Conservation (phyloP, 1,140 invertebrate species). For the Goniozus legneri region DNA sequence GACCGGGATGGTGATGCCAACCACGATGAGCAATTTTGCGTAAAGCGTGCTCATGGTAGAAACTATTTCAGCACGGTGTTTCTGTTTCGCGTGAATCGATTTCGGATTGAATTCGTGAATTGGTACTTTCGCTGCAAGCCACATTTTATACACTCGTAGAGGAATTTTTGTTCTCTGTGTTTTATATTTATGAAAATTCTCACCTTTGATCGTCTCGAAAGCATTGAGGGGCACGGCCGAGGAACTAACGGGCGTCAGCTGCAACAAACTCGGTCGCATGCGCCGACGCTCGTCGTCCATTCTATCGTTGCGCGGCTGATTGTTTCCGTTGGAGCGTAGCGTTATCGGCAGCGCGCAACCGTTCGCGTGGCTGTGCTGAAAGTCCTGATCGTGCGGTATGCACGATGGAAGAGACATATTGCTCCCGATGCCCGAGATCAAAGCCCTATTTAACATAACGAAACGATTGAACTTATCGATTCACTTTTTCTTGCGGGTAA, state of each 20-base stretch:
- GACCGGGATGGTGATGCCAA: conserved; percentile 70
- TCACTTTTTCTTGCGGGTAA: too few species aligned
- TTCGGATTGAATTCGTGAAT: background rate
- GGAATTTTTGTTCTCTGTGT: too few species aligned
- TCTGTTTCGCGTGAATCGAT: conserved; percentile 25
- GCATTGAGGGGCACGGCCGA: conserved; percentile 29
- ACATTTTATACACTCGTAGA: too few species aligned
- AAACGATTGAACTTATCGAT: too few species aligned
- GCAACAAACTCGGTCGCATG: conserved; percentile 29
- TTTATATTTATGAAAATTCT: too few species aligned
- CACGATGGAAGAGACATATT: conserved; percentile 45
- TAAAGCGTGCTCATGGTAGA: conserved; percentile 71
- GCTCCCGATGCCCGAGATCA: conserved; percentile 44
- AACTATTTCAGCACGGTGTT: conserved; percentile 40
- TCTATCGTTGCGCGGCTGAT: background rate
- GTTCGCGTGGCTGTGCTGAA: conserved; percentile 10
- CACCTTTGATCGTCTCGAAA: conserved; percentile 20
- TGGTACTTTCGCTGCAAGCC: background rate
- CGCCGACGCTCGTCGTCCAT: conserved; percentile 9
- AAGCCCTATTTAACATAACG: conserved; percentile 30
- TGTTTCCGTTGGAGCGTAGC: background rate
- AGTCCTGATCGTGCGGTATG: conserved; percentile 40
- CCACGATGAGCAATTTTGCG: conserved; percentile 73
- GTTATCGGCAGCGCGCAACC: background rate
- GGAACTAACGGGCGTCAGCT: conserved; percentile 38